A percentile compares a stretch with the other conserved stretches of the same genome.
phyloP scores from a whole-genome alignment of 2,113 vertebrate genomes.

The Hemibagrus wyckioides region DNA sequence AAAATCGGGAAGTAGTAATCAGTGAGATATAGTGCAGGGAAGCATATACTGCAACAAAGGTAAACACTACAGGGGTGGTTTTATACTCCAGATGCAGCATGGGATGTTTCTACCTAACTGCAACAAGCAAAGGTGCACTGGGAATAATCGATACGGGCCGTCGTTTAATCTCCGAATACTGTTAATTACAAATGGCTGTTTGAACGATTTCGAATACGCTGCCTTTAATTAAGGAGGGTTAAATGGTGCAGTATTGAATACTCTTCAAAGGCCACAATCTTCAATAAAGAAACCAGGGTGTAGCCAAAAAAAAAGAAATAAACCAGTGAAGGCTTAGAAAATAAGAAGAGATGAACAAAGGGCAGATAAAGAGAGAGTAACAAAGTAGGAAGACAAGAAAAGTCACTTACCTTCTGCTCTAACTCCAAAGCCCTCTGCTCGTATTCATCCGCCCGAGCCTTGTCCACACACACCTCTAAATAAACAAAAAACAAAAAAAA shows the following conservation, averaged over 20 bases:
- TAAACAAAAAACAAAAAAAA: no score
- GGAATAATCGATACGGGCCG: conserved; percentile 53
- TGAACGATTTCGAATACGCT: conserved; percentile 58
- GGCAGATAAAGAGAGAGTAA: neutral
- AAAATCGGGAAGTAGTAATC: no score
- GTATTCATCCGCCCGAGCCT: conserved; percentile 84
- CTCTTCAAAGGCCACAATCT: conserved; percentile 42
- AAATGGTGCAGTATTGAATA: conserved; percentile 49
- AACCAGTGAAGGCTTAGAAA: neutral
- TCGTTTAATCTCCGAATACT: conserved; percentile 57
- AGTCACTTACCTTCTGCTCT: conserved; percentile 81
- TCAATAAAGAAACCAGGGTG: conserved; percentile 36
- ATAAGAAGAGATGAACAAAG: neutral
- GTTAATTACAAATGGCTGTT: conserved; percentile 61
- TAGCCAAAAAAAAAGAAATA: neutral
- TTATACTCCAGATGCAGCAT: conserved; percentile 2
- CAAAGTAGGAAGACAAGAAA: neutral
- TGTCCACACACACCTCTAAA: conserved; percentile 88
- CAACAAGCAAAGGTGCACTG: conserved; percentile 46
- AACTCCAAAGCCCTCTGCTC: conserved; percentile 85
- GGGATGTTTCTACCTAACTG: conserved; percentile 10
- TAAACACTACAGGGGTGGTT: neutral
- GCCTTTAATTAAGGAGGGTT: conserved; percentile 56
- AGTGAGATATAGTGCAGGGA: neutral
- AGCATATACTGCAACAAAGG: neutral